Evolutionary conservation across 2,797 vertebrate genomes (phyloP).

Genomic region (Urophycis tenuis): DNA sequence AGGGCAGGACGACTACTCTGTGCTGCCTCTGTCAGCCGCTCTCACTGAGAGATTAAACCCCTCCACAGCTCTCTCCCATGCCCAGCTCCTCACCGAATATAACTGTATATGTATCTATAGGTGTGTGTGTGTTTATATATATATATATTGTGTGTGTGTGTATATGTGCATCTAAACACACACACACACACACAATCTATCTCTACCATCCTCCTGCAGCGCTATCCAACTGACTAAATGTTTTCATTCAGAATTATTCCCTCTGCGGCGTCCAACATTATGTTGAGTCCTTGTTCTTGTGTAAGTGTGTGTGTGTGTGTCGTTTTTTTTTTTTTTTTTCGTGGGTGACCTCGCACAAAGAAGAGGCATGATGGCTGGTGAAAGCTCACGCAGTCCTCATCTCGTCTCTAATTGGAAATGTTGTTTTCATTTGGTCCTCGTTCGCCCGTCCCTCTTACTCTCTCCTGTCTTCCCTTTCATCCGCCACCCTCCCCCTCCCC

Average conservation of each 20-base stretch:
- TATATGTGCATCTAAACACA: not conserved
- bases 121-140: too few species aligned
- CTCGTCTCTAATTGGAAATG: slow-evolving; percentile 56
- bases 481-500: not conserved
- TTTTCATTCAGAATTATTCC: not conserved
- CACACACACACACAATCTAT: not conserved
- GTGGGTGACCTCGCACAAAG: not conserved
- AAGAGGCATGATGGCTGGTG: slow-evolving; percentile 44
- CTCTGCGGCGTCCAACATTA: not conserved
- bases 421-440: slow-evolving; percentile 56
- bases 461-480: slow-evolving; percentile 21
- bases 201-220: not conserved
- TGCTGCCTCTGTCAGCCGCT: slow-evolving; percentile 54
- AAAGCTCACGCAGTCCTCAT: slow-evolving; percentile 30
- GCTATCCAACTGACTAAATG: not conserved
- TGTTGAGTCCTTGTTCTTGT: not conserved
- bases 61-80: slow-evolving; percentile 41
- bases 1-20: slow-evolving; percentile 22
- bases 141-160: not conserved
- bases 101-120: slow-evolving; percentile 23
- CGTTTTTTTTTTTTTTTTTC: slow-evolving; percentile 31
- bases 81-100: slow-evolving; percentile 49
- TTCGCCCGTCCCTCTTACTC: slow-evolving; percentile 50
- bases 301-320: too few species aligned
- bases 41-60: slow-evolving; percentile 65